These are phyloP conservation scores for Myotis vivesi DNA, from an alignment of 2,797 vertebrate species.

Conservation along the genomic window DNA sequence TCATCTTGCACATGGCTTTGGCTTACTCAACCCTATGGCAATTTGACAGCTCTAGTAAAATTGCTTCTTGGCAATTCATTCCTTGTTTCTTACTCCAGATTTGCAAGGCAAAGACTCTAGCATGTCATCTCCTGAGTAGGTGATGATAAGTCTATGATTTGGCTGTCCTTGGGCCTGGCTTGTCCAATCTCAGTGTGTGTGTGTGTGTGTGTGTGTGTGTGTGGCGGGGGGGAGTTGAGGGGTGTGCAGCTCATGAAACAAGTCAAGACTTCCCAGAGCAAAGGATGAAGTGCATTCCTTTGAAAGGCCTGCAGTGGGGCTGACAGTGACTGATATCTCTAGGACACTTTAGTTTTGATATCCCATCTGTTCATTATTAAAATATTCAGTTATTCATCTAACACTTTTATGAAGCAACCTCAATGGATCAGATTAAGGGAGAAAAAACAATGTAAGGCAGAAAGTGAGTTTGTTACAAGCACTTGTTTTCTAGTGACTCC, in stretches of 20 bases:
- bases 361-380: background rate
- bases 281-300: background rate
- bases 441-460: background rate
- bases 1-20: background rate
- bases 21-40: background rate
- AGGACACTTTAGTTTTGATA: conserved; percentile 15
- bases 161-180: background rate
- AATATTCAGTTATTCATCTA: background rate
- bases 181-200: background rate
- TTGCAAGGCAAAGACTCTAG: background rate
- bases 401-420: background rate
- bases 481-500: background rate
- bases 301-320: background rate
- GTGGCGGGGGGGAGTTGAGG: too few relatives aligned
- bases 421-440: background rate
- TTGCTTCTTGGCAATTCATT: background rate
- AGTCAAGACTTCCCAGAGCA: background rate
- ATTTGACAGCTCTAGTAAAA: conserved; percentile 26
- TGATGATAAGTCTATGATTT: background rate
- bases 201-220: too few relatives aligned
- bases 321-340: background rate
- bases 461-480: background rate
- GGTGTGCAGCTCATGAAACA: background rate
- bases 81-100: background rate
- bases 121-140: background rate